Conservation (phyloP, 2,888 invertebrate genomes). For the Hirudinaria manillensis region DNA sequence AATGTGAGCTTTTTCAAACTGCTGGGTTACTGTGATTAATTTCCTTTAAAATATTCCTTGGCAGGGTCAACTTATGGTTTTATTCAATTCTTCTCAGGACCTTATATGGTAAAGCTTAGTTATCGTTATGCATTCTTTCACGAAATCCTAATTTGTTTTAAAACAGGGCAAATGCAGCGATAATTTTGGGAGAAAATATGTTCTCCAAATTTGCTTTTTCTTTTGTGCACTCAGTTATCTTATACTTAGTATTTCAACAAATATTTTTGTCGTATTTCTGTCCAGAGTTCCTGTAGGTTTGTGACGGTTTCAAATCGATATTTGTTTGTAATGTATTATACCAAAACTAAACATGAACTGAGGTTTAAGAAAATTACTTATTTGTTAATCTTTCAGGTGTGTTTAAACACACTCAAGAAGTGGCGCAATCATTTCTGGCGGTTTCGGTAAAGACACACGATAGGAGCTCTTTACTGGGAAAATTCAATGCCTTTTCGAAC, state of each 20-base stretch:
- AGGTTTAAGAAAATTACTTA: too few relatives aligned
- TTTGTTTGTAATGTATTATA: background rate
- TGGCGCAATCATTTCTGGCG: conserved; percentile 64
- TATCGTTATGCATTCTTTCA: background rate
- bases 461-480: conserved; percentile 63
- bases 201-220: conserved; percentile 47
- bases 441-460: conserved; percentile 60
- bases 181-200: conserved; percentile 45
- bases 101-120: conserved; percentile 44
- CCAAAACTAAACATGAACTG: background rate
- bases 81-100: conserved; percentile 52
- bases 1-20: background rate
- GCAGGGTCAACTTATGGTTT: conserved; percentile 52
- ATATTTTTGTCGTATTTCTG: conserved; percentile 45
- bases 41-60: conserved; percentile 24
- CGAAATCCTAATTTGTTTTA: conserved; percentile 7
- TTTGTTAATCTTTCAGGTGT: conserved; percentile 56
- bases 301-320: background rate
- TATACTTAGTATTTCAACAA: conserved; percentile 45
- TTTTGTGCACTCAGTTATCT: conserved; percentile 47
- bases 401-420: conserved; percentile 69
- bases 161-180: conserved; percentile 54
- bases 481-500: conserved; percentile 65
- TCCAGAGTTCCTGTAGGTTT: conserved; percentile 48
- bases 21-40: background rate